Evolutionary conservation across 2,888 invertebrate genomes (phyloP).

Genomic region (Drosophila peninsularis): DNA sequence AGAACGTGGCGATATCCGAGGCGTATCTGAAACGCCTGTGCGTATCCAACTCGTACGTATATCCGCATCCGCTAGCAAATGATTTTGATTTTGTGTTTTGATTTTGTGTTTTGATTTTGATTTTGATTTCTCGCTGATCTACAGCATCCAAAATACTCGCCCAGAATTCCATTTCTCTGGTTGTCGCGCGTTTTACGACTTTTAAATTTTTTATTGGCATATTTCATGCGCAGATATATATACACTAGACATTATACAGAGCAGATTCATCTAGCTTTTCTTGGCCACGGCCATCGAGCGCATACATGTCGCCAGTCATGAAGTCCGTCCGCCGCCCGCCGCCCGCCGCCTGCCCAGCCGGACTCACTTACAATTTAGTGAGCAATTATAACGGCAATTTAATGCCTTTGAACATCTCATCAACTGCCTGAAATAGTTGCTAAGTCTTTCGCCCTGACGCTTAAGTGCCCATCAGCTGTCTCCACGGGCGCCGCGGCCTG

Average conservation of each 20-base stretch:
- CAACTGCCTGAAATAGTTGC: constrained; percentile 24
- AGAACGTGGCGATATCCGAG: background rate
- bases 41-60: constrained; percentile 12
- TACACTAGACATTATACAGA: constrained; percentile 3
- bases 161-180: constrained; percentile 1
- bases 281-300: constrained; percentile 58
- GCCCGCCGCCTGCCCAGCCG: background rate
- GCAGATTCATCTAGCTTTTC: constrained; percentile 24
- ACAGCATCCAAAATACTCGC: constrained; percentile 2
- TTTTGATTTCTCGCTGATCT: constrained; percentile 30
- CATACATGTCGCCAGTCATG: constrained; percentile 1
- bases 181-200: constrained; percentile 52
- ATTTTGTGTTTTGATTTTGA: constrained; percentile 17
- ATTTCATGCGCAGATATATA: constrained; percentile 23
- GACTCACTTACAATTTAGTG: constrained; percentile 20
- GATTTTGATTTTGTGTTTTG: constrained; percentile 1
- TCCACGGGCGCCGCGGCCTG: background rate
- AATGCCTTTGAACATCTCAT: constrained; percentile 21
- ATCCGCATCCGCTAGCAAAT: constrained; percentile 15
- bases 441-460: constrained; percentile 29
- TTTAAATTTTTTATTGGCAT: constrained; percentile 53
- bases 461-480: constrained; percentile 40
- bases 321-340: background rate
- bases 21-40: constrained; percentile 4
- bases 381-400: constrained; percentile 41